Evolutionary conservation across 2,888 invertebrate genomes (phyloP), one percentile per base, ranked within the genome.

Genomic region (Microplitis deprimator): DNA sequence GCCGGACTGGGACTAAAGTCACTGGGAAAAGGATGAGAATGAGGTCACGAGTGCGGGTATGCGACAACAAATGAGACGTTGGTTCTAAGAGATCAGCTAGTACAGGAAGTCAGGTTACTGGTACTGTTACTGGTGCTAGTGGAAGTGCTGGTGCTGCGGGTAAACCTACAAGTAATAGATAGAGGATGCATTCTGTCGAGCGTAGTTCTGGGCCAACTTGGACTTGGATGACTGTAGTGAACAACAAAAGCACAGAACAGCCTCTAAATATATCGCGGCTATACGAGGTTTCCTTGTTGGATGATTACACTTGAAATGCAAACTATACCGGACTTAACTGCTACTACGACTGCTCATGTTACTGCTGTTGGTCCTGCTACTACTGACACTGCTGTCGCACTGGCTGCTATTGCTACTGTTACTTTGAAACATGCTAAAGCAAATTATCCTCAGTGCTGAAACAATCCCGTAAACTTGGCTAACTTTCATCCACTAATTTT

Each of bases 131-230:
- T 8, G 50, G 13, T 50, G 13, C 29, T 20, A 71, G 71, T 59
- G 61, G 39, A 71, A 71, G 71, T 41, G 13, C 10, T 8, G 50
- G 13, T 50, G 13, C 29, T 20, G 71, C 20, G 61, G 39, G 71
- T 61, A 59, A 38, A 71, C 38, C 71, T 16, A 29, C 1, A 38
- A n/a, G 68, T 40, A 38, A 2, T 70, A 60, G 61, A n/a, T 50
- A 17, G 70, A 70, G 70, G 6, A 76, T 68, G 60, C 68, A 68
- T 62, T 68, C 61, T 68, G 72, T 68, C 67, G 68, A 50, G 59
- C 71, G 60, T 39, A 68, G 68, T 73, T 68, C 67, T 77, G 62
- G 73, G 38, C 62, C 73, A 77, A 77, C 13, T 77, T 76, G 65
- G 60, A 39, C 10, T 29, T 73, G 62, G 20, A 40, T 73, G 40